Conservation (phyloP, 1,140 invertebrate genomes). For the Melanaphis sacchari region DNA sequence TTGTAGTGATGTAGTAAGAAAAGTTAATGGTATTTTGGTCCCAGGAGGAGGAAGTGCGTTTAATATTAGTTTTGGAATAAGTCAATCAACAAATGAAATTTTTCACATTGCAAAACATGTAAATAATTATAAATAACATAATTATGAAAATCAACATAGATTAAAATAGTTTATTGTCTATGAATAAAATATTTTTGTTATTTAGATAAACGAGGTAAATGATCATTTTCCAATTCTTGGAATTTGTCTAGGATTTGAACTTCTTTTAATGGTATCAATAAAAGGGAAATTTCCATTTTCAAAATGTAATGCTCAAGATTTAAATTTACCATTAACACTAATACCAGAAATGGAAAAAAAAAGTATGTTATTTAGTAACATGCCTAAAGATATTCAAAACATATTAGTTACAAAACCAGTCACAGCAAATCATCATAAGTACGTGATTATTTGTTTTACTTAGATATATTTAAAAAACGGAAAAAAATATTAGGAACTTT, state of each 20-base stretch:
- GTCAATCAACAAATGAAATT: conserved; percentile 75
- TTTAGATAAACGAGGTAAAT: conserved; percentile 71
- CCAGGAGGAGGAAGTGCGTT: conserved; percentile 78
- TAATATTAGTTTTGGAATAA: conserved; percentile 73
- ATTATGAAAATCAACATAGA: background rate
- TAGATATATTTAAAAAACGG: background rate
- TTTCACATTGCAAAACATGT: conserved; percentile 64
- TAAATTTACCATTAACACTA: conserved; percentile 79
- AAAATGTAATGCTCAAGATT: conserved; percentile 63
- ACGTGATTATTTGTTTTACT: background rate
- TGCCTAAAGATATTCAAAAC: conserved; percentile 31
- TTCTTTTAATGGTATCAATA: conserved; percentile 74
- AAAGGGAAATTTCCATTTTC: conserved; percentile 67
- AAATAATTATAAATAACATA: conserved; percentile 27
- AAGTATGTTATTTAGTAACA: conserved; percentile 33
- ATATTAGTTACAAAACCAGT: conserved; percentile 38
- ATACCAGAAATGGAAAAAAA: conserved; percentile 67
- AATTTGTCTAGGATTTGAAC: conserved; percentile 88
- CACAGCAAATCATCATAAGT: conserved; percentile 34
- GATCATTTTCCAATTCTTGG: conserved; percentile 79
- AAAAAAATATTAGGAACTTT: too few relatives aligned
- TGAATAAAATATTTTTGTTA: background rate
- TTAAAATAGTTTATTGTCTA: background rate
- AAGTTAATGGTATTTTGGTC: conserved; percentile 72
- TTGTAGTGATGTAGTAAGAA: conserved; percentile 58